A percentile compares a stretch with the other conserved stretches of the same genome.
These are phyloP conservation scores for Drosophila siamana DNA, from an alignment of 2,888 invertebrate species.

Conservation along the genomic window DNA sequence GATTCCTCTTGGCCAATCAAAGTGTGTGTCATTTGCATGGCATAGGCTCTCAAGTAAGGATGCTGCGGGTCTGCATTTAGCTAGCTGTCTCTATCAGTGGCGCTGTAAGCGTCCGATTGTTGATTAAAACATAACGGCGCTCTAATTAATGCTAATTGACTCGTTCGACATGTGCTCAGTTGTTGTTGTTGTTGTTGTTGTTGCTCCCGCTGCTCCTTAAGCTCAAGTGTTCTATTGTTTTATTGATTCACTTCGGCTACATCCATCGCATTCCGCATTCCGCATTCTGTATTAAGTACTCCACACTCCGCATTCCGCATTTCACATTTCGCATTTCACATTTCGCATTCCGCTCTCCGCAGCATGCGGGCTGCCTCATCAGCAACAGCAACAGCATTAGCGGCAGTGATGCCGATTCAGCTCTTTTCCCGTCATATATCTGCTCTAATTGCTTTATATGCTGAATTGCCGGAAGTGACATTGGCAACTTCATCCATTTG, in stretches of 20 bases:
- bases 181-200: neutral
- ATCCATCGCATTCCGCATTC: slow-evolving; percentile 2
- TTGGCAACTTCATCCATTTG: neutral
- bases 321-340: neutral
- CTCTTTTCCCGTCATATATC: neutral
- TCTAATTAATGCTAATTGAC: slow-evolving; percentile 76
- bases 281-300: neutral
- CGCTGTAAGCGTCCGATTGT: slow-evolving; percentile 25
- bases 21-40: slow-evolving; percentile 35
- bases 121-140: slow-evolving; percentile 69
- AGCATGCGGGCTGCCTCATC: slow-evolving; percentile 3
- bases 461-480: neutral
- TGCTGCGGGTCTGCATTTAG: neutral
- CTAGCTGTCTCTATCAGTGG: neutral
- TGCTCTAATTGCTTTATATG: neutral
- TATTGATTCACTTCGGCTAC: slow-evolving; percentile 14
- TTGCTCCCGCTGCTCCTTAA: neutral
- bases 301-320: neutral
- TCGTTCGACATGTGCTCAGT: slow-evolving; percentile 49
- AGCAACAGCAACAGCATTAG: neutral
- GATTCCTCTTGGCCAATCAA: slow-evolving; percentile 34
- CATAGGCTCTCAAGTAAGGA: neutral
- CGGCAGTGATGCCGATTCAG: slow-evolving; percentile 4
- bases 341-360: neutral
- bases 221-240: slow-evolving; percentile 15